A percentile compares a stretch with the other conserved stretches of the same genome.
Evolutionary conservation across 2,113 vertebrate species (phyloP).

Genomic region (Entelurus aequoreus): DNA sequence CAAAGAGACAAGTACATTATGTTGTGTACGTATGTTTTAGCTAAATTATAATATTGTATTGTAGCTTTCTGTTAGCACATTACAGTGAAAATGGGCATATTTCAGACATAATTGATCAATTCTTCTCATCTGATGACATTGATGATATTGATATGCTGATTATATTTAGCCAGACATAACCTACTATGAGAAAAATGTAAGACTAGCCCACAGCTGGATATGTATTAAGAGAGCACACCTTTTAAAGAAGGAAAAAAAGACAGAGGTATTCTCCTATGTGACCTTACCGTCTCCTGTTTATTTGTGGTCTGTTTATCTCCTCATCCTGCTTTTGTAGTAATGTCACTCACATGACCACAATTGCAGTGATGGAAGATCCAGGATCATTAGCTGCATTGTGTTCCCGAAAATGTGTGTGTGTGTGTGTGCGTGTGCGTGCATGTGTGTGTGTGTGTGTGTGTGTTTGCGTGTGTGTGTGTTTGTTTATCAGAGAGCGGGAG

Average conservation of each 20-base stretch:
- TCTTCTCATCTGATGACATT: no score
- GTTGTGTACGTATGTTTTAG: no score
- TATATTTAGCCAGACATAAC: neutral
- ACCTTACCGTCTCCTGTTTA: slow-evolving; percentile 33
- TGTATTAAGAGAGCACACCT: neutral
- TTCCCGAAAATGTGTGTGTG: slow-evolving; percentile 22
- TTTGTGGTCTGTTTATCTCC: slow-evolving; percentile 15
- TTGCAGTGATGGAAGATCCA: slow-evolving; percentile 47
- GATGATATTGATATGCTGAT: neutral
- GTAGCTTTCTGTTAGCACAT: no score
- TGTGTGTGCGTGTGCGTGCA: slow-evolving; percentile 14
- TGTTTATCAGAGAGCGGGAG: slow-evolving; percentile 12
- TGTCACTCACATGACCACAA: slow-evolving; percentile 51
- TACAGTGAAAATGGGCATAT: no score
- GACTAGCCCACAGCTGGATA: neutral
- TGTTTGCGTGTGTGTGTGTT: no score
- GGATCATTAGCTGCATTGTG: slow-evolving; percentile 59
- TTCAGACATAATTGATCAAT: no score
- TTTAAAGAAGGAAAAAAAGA: slow-evolving; percentile 10
- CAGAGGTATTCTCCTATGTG: slow-evolving; percentile 15
- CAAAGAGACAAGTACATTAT: no score
- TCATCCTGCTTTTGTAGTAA: slow-evolving; percentile 36
- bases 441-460: slow-evolving; percentile 9
- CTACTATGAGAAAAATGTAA: neutral
- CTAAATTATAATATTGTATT: no score